These are phyloP conservation scores for Notodonta dromedarius DNA, from an alignment of 2,888 invertebrate genomes.

Conservation along the genomic window DNA sequence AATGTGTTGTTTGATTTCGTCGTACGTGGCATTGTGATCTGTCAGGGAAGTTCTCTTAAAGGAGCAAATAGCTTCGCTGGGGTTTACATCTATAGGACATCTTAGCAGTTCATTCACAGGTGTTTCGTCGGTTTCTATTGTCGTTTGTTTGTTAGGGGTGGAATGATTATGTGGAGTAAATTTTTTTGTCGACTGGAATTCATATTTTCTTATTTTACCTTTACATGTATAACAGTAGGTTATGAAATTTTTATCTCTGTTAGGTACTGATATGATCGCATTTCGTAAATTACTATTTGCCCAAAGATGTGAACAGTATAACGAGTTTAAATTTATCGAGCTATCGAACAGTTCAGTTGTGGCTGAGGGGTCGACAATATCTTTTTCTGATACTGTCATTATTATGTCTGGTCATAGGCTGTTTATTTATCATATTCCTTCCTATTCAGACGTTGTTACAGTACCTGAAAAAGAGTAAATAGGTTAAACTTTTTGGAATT, in stretches of 20 bases:
- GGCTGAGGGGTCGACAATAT: conserved; percentile 52
- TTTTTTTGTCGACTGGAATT: conserved; percentile 58
- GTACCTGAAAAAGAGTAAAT: conserved; percentile 44
- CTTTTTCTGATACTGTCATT: conserved; percentile 63
- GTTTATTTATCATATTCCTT: conserved; percentile 18
- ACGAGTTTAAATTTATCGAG: conserved; percentile 65
- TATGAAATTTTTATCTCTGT: conserved; percentile 57
- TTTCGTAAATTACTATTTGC: conserved; percentile 65
- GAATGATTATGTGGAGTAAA: conserved; percentile 72
- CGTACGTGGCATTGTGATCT: conserved; percentile 39
- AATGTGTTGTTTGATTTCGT: conserved; percentile 59
- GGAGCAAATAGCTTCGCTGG: conserved; percentile 39
- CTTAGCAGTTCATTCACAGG: conserved; percentile 39
- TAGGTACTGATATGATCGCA: conserved; percentile 58
- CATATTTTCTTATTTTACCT: conserved; percentile 78
- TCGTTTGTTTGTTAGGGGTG: conserved; percentile 61
- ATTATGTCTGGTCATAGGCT: conserved; percentile 40
- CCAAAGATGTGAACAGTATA: conserved; percentile 77
- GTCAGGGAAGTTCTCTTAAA: conserved; percentile 40
- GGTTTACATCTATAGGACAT: conserved; percentile 43
- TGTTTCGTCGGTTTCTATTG: conserved; percentile 35
- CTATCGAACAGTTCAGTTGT: conserved; percentile 50
- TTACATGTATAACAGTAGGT: conserved; percentile 74
- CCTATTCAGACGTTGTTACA: conserved; percentile 12
- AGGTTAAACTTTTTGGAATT: no score